Base-by-base conservation (phyloP, 2,888 invertebrate genomes). In the Allolobophora icterica region DNA sequence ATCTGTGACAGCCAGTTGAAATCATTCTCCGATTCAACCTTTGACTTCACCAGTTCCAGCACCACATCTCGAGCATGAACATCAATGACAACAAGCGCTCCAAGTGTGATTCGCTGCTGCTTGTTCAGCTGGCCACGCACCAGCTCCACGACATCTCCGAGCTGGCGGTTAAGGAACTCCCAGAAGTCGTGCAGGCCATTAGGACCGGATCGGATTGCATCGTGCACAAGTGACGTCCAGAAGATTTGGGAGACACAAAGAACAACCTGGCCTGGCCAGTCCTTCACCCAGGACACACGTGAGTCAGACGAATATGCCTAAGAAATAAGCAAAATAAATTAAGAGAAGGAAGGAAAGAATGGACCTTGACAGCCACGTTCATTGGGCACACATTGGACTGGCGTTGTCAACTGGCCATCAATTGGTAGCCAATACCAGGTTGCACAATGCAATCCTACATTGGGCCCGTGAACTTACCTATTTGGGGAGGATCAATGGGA, bases 221-320 rank as follows among this genome's bases (percentile, higher is more conserved):
- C 96, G 93, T 97, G 97, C 3, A 98, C 97, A 94, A 97, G 97
- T 4, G 96, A 95, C 5, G 97, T 97, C 98, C 98, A 98, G 94
- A 97, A 97, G 93, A 98, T 97, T 96, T 97, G 97, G 5, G 97
- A 95, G 11, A 95, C 95, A 93, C 97, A 97, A 95, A 98, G 97
- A 0, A 98, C 97, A 30, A 97, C 97, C 96, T 99, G 99, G 0
- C 98, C 98, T 0, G 99, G 98, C 98, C 98, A 99, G 87, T 97
- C 96, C 0, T 97, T 96, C 1, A 98, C 98, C 99, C 99, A 98
- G 40, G 96, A 96, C 11, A 96, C 96, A 91, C 98, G 93, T 6
- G 94, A 93, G 38, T 94, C 94, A 42, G 93, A 93, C 15, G 94
- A 93, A 92, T 95, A 95, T 4, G 95, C 95, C 95, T 95, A 91